Base-by-base conservation (phyloP, 1,140 invertebrate species). In the Magallana angulata region DNA sequence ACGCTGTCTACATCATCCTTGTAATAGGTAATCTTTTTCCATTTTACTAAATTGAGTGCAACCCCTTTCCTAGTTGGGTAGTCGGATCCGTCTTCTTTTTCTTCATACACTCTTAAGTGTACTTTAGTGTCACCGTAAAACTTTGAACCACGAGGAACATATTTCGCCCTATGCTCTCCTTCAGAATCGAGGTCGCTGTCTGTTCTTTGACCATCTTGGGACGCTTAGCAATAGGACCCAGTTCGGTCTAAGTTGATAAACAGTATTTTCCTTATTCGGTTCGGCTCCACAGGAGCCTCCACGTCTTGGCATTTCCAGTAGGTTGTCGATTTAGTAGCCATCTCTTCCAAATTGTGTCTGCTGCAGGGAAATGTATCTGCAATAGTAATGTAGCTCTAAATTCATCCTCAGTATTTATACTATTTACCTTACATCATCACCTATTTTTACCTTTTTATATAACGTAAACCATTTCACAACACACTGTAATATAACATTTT, bases 31-130 rank as follows among this genome's bases (percentile, higher is more conserved):
- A 82, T n/a, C 7, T 56, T 57, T 82, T 82, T 57, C 36, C 57
- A 82, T 56, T 82, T 56, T 57, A 57, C 24, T 24, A 24, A 24
- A 24, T 24, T 24, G 24, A 24, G 24, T 24, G 24, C 24, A 24
- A 24, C 24, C 24, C 24, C 1, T 24, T 24, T 24, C 24, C 24
- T 24, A 24, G 24, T 24, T 24, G 24, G 24, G 24, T 24, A 24
- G 24, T 24, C 24, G 24, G 24, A 24, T 24, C 24, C 24, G 24
- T 24, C 24, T 24, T 24, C 9, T 7, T 12, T 12, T 18, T 56
- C 80, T n/a, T 82, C 48, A 80, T 80, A 80, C 76, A 80, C 76
- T 80, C 76, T 80, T 30, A 80, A 12, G 30, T 80, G 76, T 18
- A 80, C 76, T 48, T 80, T 80, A 16, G 76, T 80, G 18, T 80